Base-by-base conservation (phyloP, 2,888 invertebrate species). In the Anthophora plumipes region DNA sequence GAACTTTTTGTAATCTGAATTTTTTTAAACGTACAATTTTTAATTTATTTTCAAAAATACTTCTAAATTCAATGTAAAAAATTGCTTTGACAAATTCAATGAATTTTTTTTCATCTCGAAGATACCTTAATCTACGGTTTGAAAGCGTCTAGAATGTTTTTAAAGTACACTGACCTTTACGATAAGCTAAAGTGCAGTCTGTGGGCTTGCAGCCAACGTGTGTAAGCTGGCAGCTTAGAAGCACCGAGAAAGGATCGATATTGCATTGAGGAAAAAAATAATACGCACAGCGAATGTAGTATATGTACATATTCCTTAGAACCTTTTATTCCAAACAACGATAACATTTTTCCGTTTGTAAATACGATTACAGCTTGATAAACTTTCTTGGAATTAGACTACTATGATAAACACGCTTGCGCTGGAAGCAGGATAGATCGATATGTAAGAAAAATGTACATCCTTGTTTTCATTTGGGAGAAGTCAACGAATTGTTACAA, bases 211-310 rank as follows among this genome's bases (percentile, higher is more conserved):
- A 57, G 77, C 66, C 80, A 79, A 48, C 57, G 11, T 31, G 17
- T 59, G 31, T 20, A 43, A 25, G 54, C n/a, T n/a, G 11, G 17
- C 6, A 72, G 8, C 22, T 85, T 68, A 72, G 67, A 83, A 72
- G 50, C 63, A 73, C 50, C 70, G 54, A 76, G 54, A 82, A n/a
- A 73, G 8, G 52, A 70, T 79, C 54, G 31, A 71, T 76, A 67
- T 75, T 61, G 22, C 9, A 43, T 4, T n/a, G n/a, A 12, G 94
- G 97, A 39, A 31, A 55, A 60, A 61, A 79, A 73, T 82, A 83
- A 68, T 71, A 31, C 22, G 0, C 9, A 54, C 20, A 63, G 54
- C 31, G 4, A 31, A 3, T 31, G 20, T 25, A 43, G 37, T 5
- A 20, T 31, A n/a, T 25, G n/a, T 4, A 41, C 39, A 11, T 37